Percentiles rank a stretch among this genome's conserved stretches.
These are phyloP conservation scores for Mongoloraphidia duomilia DNA, from an alignment of 2,888 invertebrate genomes.

Conservation along the genomic window DNA sequence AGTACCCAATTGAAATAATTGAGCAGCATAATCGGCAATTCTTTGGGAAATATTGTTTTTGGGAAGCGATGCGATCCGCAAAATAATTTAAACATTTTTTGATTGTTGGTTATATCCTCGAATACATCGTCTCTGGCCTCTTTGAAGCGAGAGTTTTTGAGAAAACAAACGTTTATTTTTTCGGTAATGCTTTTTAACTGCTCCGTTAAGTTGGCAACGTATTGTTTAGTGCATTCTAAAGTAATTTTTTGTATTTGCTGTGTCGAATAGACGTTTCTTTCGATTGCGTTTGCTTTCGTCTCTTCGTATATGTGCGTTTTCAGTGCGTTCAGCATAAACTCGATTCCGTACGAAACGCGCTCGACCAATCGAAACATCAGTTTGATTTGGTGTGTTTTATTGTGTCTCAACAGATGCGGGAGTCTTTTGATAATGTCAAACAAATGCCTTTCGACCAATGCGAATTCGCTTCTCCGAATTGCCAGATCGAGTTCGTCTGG, in stretches of 20 bases:
- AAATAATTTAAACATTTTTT: constrained; percentile 65
- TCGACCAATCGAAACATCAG: constrained; percentile 62
- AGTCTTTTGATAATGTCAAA: constrained; percentile 89
- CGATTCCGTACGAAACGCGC: constrained; percentile 82
- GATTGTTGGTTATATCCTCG: constrained; percentile 95
- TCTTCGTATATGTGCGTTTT: constrained; percentile 89
- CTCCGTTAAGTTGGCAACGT: constrained; percentile 87
- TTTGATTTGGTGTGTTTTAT: constrained; percentile 82
- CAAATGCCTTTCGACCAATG: constrained; percentile 82
- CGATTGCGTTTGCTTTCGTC: constrained; percentile 89
- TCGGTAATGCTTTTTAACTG: constrained; percentile 85
- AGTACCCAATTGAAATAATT: constrained; percentile 93
- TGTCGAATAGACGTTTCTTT: constrained; percentile 92
- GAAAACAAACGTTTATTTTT: constrained; percentile 86
- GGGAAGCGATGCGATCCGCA: constrained; percentile 53
- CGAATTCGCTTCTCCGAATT: constrained; percentile 85
- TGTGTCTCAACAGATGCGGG: constrained; percentile 78
- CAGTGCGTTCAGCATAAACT: constrained; percentile 78
- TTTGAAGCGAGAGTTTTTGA: constrained; percentile 92
- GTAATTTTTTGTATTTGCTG: constrained; percentile 90
- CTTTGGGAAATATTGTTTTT: constrained; percentile 98
- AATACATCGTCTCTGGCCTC: constrained; percentile 97
- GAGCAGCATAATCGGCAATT: constrained; percentile 98
- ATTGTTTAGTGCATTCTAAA: constrained; percentile 96
- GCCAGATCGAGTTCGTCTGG: constrained; percentile 80